Conservation (phyloP, 2,797 vertebrate species). For the Pseudochaenichthys georgianus region DNA sequence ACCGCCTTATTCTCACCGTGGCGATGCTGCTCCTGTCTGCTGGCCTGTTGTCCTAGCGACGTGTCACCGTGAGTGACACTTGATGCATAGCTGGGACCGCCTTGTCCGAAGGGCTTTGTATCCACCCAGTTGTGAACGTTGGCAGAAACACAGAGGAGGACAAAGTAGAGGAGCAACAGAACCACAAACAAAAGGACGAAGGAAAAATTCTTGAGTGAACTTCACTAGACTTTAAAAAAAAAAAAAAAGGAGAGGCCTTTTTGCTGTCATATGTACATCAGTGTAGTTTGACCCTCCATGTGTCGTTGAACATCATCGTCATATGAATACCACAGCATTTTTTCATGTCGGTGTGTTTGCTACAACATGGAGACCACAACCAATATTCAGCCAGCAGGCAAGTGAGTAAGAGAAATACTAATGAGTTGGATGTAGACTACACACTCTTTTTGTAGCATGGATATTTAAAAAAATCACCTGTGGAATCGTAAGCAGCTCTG, state of each 20-base stretch:
- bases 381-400: constrained; percentile 18
- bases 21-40: constrained; percentile 88
- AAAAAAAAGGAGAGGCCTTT: constrained; percentile 76
- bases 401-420: constrained; percentile 25
- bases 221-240: constrained; percentile 38
- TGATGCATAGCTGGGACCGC: constrained; percentile 58
- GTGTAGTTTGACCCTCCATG: constrained; percentile 54
- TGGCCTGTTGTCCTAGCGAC: constrained; percentile 91
- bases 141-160: constrained; percentile 27
- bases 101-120: constrained; percentile 72
- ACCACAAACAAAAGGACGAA: constrained; percentile 40
- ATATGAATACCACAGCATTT: constrained; percentile 49
- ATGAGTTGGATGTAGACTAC: constrained; percentile 50
- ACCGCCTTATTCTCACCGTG: constrained; percentile 92
- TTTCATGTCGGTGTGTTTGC: constrained; percentile 53
- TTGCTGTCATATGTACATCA: constrained; percentile 64
- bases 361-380: constrained; percentile 40
- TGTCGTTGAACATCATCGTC: constrained; percentile 52
- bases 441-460: constrained; percentile 64
- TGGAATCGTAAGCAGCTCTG: constrained; percentile 39
- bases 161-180: constrained; percentile 34
- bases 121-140: constrained; percentile 49
- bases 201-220: constrained; percentile 39
- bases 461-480: constrained; percentile 35
- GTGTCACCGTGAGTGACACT: constrained; percentile 25